These are phyloP conservation scores for Homalodisca vitripennis DNA, from an alignment of 1,140 invertebrate species.

Conservation along the genomic window DNA sequence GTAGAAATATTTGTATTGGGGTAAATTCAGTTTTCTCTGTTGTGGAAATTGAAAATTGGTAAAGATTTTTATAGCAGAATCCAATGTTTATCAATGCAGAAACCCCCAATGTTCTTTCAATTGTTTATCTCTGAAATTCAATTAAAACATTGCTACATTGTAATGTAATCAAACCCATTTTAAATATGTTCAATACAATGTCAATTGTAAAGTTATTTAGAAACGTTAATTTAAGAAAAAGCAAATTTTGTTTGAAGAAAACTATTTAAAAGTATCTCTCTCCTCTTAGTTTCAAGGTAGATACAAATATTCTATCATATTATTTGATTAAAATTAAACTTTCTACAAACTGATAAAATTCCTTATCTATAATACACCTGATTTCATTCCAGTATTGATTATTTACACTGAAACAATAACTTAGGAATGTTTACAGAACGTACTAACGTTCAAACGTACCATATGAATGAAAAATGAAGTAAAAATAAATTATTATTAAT, in stretches of 20 bases:
- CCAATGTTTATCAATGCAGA: too few relatives aligned
- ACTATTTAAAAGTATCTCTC: too few relatives aligned
- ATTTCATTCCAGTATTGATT: neutral
- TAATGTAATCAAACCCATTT: neutral
- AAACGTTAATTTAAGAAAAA: neutral
- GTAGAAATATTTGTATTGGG: too few relatives aligned
- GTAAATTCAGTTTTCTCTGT: too few relatives aligned
- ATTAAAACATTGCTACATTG: too few relatives aligned
- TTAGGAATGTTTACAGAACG: too few relatives aligned
- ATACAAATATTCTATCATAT: neutral
- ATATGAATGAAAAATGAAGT: neutral
- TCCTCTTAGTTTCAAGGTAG: neutral
- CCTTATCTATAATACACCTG: neutral
- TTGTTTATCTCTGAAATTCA: too few relatives aligned
- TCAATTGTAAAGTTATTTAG: neutral
- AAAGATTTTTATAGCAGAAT: too few relatives aligned
- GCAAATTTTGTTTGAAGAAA: neutral
- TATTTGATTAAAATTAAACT: neutral
- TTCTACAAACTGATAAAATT: neutral
- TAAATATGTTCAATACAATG: neutral
- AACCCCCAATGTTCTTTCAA: too few relatives aligned
- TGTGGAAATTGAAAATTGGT: too few relatives aligned
- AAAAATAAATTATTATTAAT: neutral
- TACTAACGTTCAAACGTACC: too few relatives aligned
- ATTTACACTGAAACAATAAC: too few relatives aligned